These are phyloP conservation scores for Phataginus tetradactyla DNA, from an alignment of 2,797 vertebrate species.

Conservation along the genomic window DNA sequence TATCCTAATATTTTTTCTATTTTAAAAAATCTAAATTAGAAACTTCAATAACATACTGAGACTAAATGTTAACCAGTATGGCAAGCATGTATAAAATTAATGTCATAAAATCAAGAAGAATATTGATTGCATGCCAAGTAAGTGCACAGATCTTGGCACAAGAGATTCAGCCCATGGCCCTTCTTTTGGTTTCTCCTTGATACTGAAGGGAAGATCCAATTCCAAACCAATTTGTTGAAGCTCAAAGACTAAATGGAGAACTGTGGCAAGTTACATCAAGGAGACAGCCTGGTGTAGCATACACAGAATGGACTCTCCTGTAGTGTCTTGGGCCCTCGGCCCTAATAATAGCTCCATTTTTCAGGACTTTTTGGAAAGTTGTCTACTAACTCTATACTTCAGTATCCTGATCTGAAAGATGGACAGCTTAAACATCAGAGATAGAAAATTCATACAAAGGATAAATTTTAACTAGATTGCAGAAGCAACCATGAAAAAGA, in stretches of 20 bases:
- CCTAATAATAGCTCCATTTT: background rate
- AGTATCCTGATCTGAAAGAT: background rate
- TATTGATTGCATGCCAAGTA: background rate
- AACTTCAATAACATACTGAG: background rate
- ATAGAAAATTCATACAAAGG: background rate
- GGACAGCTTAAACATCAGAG: background rate
- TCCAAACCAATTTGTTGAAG: background rate
- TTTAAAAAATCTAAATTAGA: slow-evolving; percentile 28
- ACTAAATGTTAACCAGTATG: background rate
- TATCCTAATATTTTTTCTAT: background rate
- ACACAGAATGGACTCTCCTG: background rate
- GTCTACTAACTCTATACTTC: background rate
- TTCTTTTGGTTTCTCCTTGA: background rate
- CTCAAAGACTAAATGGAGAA: background rate
- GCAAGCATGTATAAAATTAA: background rate
- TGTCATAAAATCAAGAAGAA: background rate
- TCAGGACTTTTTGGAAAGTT: background rate
- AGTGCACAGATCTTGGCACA: background rate
- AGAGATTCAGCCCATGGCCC: background rate
- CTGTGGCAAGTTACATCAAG: background rate
- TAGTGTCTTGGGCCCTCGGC: no score
- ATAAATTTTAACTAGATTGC: background rate
- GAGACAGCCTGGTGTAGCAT: background rate
- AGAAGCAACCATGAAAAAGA: background rate
- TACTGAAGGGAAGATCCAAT: background rate